A percentile compares a stretch with the other conserved stretches of the same genome.
These are phyloP conservation scores for Lepeophtheirus salmonis DNA, from an alignment of 1,140 invertebrate genomes.

Conservation along the genomic window DNA sequence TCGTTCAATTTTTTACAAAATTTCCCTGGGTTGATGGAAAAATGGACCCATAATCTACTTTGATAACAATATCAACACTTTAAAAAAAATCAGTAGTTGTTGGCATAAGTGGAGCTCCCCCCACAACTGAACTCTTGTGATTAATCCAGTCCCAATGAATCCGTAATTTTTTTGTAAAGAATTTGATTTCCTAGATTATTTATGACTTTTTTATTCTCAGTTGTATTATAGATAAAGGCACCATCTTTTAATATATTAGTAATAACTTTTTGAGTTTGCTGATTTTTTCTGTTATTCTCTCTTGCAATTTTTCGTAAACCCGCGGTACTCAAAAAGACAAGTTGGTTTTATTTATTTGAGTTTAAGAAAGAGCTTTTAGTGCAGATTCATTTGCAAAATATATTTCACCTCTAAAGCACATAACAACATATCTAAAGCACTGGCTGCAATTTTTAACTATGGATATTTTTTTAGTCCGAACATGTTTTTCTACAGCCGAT, in stretches of 20 bases:
- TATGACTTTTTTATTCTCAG: background rate
- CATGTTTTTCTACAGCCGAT: slow-evolving; percentile 17
- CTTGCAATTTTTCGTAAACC: slow-evolving; percentile 16
- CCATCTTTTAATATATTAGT: background rate
- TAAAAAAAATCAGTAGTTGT: slow-evolving; percentile 70
- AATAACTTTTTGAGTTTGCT: slow-evolving; percentile 4
- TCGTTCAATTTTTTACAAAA: background rate
- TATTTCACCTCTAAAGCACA: slow-evolving; percentile 26
- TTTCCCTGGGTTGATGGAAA: background rate
- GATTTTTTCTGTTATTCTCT: slow-evolving; percentile 11
- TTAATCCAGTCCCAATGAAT: background rate
- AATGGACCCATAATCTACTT: slow-evolving; percentile 33
- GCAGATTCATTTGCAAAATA: slow-evolving; percentile 6
- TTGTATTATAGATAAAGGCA: background rate
- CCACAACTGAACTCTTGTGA: slow-evolving; percentile 34
- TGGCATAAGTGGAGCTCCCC: slow-evolving; percentile 57
- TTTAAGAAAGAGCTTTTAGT: slow-evolving; percentile 43
- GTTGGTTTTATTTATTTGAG: slow-evolving; percentile 56
- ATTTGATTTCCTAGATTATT: slow-evolving; percentile 1
- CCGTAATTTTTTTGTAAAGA: background rate
- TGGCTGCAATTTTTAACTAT: slow-evolving; percentile 66
- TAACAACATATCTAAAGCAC: slow-evolving; percentile 50
- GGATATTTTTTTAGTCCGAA: slow-evolving; percentile 32
- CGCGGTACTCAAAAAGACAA: slow-evolving; percentile 36
- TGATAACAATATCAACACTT: slow-evolving; percentile 57